Evolutionary conservation across 2,797 vertebrate species (phyloP).

Genomic region (Astyanax mexicanus): DNA sequence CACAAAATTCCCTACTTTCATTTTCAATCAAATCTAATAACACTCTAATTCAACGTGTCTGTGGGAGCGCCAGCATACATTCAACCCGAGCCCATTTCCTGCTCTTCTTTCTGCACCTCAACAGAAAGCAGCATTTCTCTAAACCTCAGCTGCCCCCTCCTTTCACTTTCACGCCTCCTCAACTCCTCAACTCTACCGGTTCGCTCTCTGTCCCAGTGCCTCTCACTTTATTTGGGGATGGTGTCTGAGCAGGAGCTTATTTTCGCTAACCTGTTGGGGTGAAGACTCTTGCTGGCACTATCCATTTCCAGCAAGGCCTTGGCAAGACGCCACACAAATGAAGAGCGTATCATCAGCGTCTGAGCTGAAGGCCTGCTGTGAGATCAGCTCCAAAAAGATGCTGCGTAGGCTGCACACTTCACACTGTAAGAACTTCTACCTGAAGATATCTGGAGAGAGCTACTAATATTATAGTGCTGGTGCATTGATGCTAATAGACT

Average conservation of each 20-base stretch:
- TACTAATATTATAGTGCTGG: slow-evolving; percentile 17
- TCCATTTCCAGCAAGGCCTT: slow-evolving; percentile 80
- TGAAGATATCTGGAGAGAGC: slow-evolving; percentile 26
- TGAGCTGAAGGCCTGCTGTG: slow-evolving; percentile 45
- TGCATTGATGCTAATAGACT: not conserved
- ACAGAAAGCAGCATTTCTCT: slow-evolving; percentile 64
- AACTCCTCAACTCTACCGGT: slow-evolving; percentile 61
- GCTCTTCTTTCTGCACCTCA: slow-evolving; percentile 59
- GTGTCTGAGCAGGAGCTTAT: slow-evolving; percentile 70
- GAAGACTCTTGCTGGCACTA: slow-evolving; percentile 73
- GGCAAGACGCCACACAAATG: slow-evolving; percentile 77
- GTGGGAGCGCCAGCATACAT: slow-evolving; percentile 57
- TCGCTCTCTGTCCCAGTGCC: slow-evolving; percentile 71
- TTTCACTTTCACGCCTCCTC: slow-evolving; percentile 39
- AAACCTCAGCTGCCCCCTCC: slow-evolving; percentile 62
- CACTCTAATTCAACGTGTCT: slow-evolving; percentile 37
- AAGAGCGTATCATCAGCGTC: slow-evolving; percentile 77
- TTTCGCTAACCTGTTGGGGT: slow-evolving; percentile 72
- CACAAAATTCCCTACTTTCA: slow-evolving; percentile 38
- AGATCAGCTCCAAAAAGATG: slow-evolving; percentile 74
- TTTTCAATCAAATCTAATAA: not conserved
- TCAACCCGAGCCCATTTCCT: slow-evolving; percentile 62
- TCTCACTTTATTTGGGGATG: slow-evolving; percentile 74
- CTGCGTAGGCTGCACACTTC: slow-evolving; percentile 73
- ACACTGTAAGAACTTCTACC: slow-evolving; percentile 59